Percentiles rank a stretch among this genome's conserved stretches.
Conservation (phyloP, 1,140 invertebrate species). For the Idris sp. region DNA sequence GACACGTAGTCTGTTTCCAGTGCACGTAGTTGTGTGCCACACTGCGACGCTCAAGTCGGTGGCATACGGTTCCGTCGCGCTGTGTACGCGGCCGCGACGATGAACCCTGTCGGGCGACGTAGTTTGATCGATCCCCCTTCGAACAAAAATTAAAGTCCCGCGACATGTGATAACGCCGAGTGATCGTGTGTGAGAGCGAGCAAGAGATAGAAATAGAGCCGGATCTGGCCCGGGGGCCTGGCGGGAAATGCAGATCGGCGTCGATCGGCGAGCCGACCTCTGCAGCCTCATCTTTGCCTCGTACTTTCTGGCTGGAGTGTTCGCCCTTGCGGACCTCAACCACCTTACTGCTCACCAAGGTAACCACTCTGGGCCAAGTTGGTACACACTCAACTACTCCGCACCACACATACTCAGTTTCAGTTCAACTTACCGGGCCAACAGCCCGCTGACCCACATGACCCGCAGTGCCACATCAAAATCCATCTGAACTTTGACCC, state of each 20-base stretch:
- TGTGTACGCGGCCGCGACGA: conserved; percentile 51
- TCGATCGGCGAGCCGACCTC: conserved; percentile 18
- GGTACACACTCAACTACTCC: too few relatives aligned
- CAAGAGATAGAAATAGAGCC: conserved; percentile 16
- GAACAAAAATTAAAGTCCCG: conserved; percentile 29
- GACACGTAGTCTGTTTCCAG: conserved; percentile 22
- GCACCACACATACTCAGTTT: too few relatives aligned
- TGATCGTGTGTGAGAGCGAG: conserved; percentile 16
- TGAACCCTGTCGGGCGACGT: conserved; percentile 35
- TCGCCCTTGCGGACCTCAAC: conserved; percentile 28
- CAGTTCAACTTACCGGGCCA: conserved; percentile 2
- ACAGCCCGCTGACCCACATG: conserved; percentile 19
- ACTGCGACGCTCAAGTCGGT: conserved; percentile 50
- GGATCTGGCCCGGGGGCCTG: conserved; percentile 22
- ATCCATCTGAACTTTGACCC: not conserved
- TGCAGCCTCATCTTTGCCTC: conserved; percentile 23
- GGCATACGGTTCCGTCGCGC: conserved; percentile 58
- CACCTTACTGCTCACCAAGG: conserved; percentile 17
- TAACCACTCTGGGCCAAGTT: too few relatives aligned
- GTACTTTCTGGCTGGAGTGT: conserved; percentile 17
- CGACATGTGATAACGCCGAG: conserved; percentile 43
- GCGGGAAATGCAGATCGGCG: conserved; percentile 31
- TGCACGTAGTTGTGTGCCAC: conserved; percentile 6
- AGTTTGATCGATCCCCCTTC: conserved; percentile 34
- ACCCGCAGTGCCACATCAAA: not conserved